Base-by-base conservation (phyloP, 2,888 invertebrate species). In the Acronicta psi region DNA sequence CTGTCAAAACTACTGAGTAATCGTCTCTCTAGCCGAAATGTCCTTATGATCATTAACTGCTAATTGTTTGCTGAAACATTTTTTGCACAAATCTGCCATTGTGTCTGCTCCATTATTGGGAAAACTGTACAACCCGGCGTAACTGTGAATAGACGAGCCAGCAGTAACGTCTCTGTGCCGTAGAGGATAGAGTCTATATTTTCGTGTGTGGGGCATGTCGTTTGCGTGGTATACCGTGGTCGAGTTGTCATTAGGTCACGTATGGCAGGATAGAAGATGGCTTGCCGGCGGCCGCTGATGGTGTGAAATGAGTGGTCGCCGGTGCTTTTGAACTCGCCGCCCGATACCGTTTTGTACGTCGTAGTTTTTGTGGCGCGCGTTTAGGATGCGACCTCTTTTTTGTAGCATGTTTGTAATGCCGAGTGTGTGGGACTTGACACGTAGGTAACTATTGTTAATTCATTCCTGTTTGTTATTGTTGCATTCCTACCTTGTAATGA, bases 381-480 rank as follows among this genome's bases (percentile, higher is more conserved):
- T 93, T 92, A 92, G 91, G 91, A 90, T 86, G 85, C 88, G 85
- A 87, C 88, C 88, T 85, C 80, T 92, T 94, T 92, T 92, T 93
- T 93, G 89, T 91, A 59, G 71, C 72, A 80, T 93, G 90, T 93
- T 93, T 93, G 90, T 93, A 92, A 93, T 92, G 84, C 91, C 90
- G 88, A 91, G 88, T 91, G 93, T 92, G 93, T 92, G 91, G 91
- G 92, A 91, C 92, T 91, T 91, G 92, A 93, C 93, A 93, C 93
- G 93, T 90, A 89, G 86, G 89, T 90, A 85, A 87, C 90, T 86
- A 93, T 93, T 93, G 92, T 93, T 89, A 86, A 87, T 86, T 84
- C 87, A 85, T 83, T 83, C 85, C 87, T 87, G 87, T 91, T 91
- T 90, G 90, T 90, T 90, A 88, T 90, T 89, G 85, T 87, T 83